A percentile compares a stretch with the other conserved stretches of the same genome.
These are phyloP conservation scores for cat (Felis catus) DNA, from an alignment of 2,113 vertebrate species.

Conservation along the genomic window DNA sequence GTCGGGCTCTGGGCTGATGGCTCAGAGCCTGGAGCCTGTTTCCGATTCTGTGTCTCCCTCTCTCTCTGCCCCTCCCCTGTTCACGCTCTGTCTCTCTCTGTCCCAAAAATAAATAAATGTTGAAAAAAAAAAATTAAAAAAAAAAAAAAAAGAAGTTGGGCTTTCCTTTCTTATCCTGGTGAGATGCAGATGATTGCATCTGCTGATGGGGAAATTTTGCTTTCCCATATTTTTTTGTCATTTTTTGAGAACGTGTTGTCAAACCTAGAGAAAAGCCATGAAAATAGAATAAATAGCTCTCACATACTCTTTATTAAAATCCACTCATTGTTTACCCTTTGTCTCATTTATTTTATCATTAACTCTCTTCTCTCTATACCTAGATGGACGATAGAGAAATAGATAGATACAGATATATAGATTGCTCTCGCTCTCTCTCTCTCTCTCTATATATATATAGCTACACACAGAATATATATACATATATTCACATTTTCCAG, in stretches of 20 bases:
- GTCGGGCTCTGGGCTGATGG: too few relatives aligned
- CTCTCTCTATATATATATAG: neutral
- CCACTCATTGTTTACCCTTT: neutral
- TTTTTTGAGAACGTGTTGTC: neutral
- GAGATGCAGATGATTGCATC: neutral
- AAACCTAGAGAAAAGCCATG: constrained; percentile 7
- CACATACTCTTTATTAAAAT: neutral
- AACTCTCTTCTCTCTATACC: neutral
- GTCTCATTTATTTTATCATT: neutral
- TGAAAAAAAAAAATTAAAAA: too few relatives aligned
- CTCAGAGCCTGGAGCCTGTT: too few relatives aligned
- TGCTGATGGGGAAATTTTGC: neutral
- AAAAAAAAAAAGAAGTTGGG: neutral
- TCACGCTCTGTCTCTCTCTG: too few relatives aligned
- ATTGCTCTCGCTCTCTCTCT: neutral
- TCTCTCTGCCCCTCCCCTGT: too few relatives aligned
- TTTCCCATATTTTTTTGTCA: neutral
- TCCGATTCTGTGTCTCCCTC: too few relatives aligned
- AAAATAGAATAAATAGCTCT: neutral
- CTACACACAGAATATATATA: neutral
- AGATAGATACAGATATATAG: neutral
- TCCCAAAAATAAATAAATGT: too few relatives aligned
- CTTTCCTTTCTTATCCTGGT: neutral
- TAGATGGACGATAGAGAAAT: neutral
- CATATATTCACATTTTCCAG: neutral